phyloP scores from a whole-genome alignment of 2,113 vertebrate species.

The Formicarius rufipectus region DNA sequence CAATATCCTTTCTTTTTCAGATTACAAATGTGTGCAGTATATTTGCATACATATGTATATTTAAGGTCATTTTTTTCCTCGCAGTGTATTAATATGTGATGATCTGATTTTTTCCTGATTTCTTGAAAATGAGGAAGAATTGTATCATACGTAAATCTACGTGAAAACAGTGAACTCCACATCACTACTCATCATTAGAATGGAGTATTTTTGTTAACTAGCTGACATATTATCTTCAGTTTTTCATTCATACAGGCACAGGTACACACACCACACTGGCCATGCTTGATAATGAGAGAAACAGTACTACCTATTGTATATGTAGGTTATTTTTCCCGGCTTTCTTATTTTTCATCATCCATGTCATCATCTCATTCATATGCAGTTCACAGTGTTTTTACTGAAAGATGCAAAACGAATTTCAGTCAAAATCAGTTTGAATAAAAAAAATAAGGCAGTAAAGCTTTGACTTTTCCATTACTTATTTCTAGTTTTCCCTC shows the following conservation, averaged over 20 bases:
- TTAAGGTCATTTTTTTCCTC: neutral
- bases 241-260: neutral
- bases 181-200: neutral
- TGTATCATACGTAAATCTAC: neutral
- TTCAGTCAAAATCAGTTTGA: neutral
- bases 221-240: neutral
- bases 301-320: neutral
- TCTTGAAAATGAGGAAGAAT: neutral
- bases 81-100: neutral
- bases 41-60: neutral
- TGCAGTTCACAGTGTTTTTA: neutral
- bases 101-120: neutral
- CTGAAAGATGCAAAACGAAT: neutral
- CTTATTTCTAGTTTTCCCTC: neutral
- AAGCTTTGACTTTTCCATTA: neutral
- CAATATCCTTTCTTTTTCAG: neutral
- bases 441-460: neutral
- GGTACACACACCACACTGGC: neutral
- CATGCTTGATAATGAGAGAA: neutral
- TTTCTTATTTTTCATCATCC: neutral
- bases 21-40: neutral
- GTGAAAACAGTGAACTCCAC: neutral
- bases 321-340: neutral
- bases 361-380: neutral
- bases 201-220: neutral